phyloP scores from a whole-genome alignment of 2,113 vertebrate species.

The Alaudala cheleensis region DNA sequence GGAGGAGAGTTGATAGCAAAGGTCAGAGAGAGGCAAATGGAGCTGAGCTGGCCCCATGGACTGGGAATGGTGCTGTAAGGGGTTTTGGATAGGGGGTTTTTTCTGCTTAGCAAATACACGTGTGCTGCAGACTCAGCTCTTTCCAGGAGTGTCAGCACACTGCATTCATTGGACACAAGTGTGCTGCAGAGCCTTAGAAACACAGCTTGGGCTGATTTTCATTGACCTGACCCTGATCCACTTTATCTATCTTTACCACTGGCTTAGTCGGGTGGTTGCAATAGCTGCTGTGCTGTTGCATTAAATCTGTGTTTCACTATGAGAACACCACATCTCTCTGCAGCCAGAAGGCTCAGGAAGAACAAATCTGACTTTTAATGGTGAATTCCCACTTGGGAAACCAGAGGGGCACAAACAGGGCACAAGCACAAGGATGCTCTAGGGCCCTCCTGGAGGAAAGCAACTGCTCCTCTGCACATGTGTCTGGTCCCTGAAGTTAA shows the following conservation, averaged over 20 bases:
- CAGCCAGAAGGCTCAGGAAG: not conserved
- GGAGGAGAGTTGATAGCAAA: not conserved
- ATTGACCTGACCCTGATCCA: constrained; percentile 59
- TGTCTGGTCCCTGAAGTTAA: not conserved
- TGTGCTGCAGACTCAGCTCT: constrained; percentile 5
- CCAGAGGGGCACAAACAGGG: not conserved
- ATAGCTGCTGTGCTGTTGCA: not conserved
- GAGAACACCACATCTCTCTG: not conserved
- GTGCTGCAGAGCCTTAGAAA: not conserved
- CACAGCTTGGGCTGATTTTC: constrained; percentile 34
- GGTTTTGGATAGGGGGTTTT: not conserved
- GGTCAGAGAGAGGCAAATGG: not conserved
- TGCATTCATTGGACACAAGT: not conserved
- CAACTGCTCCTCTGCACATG: not conserved
- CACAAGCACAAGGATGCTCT: not conserved
- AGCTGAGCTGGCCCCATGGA: not conserved
- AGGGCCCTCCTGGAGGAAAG: not conserved
- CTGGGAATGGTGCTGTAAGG: not conserved
- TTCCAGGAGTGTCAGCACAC: not conserved
- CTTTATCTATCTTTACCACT: constrained; percentile 51
- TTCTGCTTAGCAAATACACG: not conserved
- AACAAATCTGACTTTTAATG: not conserved
- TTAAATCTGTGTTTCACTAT: not conserved
- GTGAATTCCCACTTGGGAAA: not conserved
- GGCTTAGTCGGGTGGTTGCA: not conserved